phyloP scores from a whole-genome alignment of 2,113 vertebrate species.

The Ochotona princeps region DNA sequence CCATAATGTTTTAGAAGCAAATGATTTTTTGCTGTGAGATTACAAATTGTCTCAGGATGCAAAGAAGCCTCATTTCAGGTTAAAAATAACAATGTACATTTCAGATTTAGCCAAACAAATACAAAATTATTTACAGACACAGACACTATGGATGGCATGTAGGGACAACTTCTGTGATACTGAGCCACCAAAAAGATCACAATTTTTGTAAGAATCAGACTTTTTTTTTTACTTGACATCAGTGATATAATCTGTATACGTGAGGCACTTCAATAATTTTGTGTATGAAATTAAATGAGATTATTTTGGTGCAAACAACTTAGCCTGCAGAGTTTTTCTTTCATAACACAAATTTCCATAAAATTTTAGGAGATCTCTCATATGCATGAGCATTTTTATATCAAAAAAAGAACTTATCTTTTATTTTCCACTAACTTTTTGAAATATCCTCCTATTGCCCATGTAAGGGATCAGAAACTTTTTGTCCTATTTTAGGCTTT shows the following conservation, averaged over 20 bases:
- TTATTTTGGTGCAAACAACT: no score
- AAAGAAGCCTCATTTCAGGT: not conserved
- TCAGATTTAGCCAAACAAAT: not conserved
- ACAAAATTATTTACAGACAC: constrained; percentile 27
- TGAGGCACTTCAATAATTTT: no score
- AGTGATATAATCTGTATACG: not conserved
- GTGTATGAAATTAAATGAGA: no score
- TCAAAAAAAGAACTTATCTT: no score
- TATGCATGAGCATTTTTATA: no score
- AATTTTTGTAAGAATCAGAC: not conserved
- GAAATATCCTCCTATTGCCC: not conserved
- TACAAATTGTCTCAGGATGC: constrained; percentile 13
- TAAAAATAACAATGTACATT: not conserved
- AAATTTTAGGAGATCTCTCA: no score
- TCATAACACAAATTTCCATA: no score
- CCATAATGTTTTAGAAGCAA: constrained; percentile 31
- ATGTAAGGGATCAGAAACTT: not conserved
- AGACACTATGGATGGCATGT: not conserved
- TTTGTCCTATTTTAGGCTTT: not conserved
- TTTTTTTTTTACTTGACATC: not conserved
- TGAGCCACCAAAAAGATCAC: not conserved
- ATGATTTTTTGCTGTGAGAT: constrained; percentile 27
- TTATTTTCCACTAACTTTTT: no score
- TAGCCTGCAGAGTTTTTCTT: no score
- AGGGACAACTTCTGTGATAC: not conserved